Base-by-base conservation (phyloP, 2,888 invertebrate genomes). In the Rhagophthalmus giganteus region DNA sequence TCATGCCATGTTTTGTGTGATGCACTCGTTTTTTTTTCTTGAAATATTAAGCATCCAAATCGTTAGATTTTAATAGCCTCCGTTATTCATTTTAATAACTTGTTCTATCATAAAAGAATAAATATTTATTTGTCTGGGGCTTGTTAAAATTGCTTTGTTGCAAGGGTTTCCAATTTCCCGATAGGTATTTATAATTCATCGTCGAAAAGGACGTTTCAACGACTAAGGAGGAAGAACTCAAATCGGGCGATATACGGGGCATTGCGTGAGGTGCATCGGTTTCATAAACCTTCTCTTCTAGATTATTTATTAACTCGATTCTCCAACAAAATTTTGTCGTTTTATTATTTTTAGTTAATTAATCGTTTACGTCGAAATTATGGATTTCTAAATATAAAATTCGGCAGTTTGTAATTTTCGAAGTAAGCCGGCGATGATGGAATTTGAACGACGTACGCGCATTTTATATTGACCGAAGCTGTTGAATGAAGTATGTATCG, bases 1-100 rank as follows among this genome's bases (percentile, higher is more conserved):
- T 54, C 56, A 54, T 56, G 56, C 56, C 30, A 55, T 31, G 35
- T 49, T 38, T 50, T 35, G 45, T 50, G 39, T 44, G 45, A 45
- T 54, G 41, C 35, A 50, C 45, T 32, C 40, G 44, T 54, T 50
- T 45, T 24, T n/a, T 15, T n/a, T 37, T 28, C 27, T 30, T 30
- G 20, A 35, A 45, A 28, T 42, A 42, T 28, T 30, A 37, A 45
- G 27, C 14, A 27, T 10, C 25, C 39, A 9, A 27, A 8, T 32
- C 33, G 25, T 41, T 33, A 32, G 25, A 12, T 34, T 24, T 41
- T 49, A 49, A 49, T 41, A 41, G 24, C 35, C 11, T 49, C 41
- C 35, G 41, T 49, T 49, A 49, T 14, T 49, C 34, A 49, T 49
- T 49, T 49, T 41, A 49, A 49, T 41, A 49, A 49, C 48, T 31